phyloP scores from a whole-genome alignment of 2,888 invertebrate species.

The Lapara coniferarum region DNA sequence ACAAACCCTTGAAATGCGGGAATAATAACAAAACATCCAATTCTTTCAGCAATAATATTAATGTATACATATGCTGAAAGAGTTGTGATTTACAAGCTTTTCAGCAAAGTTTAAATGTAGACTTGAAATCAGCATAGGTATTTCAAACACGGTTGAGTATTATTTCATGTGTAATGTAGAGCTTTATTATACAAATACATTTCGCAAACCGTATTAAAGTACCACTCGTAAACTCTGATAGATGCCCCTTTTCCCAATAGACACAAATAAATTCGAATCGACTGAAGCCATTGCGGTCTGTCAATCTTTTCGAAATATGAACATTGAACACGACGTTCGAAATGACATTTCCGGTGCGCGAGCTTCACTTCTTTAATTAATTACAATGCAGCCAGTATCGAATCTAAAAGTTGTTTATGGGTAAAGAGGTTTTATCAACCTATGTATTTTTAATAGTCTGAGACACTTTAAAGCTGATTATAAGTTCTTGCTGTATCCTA shows the following conservation, averaged over 20 bases:
- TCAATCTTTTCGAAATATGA: conserved; percentile 65
- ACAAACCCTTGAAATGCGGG: too few species aligned
- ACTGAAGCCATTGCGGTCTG: conserved; percentile 43
- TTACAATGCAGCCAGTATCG: conserved; percentile 45
- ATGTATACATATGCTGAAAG: too few species aligned
- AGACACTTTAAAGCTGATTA: too few species aligned
- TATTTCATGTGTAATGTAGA: too few species aligned
- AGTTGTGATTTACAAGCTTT: too few species aligned
- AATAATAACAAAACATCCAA: too few species aligned
- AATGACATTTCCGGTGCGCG: conserved; percentile 62
- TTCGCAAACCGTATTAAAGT: background rate
- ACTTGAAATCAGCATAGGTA: too few species aligned
- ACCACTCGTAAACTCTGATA: conserved; percentile 9
- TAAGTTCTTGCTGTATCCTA: too few species aligned
- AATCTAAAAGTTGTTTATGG: conserved; percentile 44
- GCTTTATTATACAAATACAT: background rate
- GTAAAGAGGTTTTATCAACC: conserved; percentile 27
- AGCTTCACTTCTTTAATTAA: conserved; percentile 55
- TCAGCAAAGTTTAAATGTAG: too few species aligned
- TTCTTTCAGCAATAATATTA: too few species aligned
- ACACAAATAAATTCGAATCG: conserved; percentile 12
- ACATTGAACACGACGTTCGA: conserved; percentile 53
- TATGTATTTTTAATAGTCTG: background rate
- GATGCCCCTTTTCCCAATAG: conserved; percentile 28
- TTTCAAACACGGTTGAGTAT: too few species aligned